Conservation (phyloP, 2,797 vertebrate genomes). For the Phrynocephalus vlangalii region DNA sequence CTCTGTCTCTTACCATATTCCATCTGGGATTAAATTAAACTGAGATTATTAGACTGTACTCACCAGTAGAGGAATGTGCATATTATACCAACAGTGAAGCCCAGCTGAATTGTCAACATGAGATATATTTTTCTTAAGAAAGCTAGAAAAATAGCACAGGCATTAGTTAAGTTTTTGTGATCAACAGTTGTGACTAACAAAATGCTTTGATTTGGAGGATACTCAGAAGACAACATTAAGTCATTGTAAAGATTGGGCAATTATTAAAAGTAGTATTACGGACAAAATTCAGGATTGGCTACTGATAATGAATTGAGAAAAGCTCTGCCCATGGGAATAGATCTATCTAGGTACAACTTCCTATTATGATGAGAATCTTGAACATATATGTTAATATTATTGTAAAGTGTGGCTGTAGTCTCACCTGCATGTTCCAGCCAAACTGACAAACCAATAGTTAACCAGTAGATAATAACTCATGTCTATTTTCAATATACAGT, state of each 20-base stretch:
- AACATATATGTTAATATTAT: background rate
- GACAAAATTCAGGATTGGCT: background rate
- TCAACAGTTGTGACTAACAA: background rate
- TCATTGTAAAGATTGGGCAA: background rate
- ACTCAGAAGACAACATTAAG: background rate
- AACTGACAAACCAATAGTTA: background rate
- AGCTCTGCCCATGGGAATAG: background rate
- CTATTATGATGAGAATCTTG: background rate
- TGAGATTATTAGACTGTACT: slow-evolving; percentile 36
- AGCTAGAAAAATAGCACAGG: slow-evolving; percentile 55
- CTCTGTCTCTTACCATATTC: background rate
- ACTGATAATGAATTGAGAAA: background rate
- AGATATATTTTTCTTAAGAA: slow-evolving; percentile 73
- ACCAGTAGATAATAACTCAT: background rate
- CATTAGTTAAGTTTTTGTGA: background rate
- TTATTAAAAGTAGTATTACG: background rate
- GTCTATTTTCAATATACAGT: background rate
- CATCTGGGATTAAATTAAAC: background rate
- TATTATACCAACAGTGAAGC: slow-evolving; percentile 54
- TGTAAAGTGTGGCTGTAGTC: background rate
- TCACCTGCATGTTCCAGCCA: background rate
- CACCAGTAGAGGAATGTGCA: slow-evolving; percentile 73
- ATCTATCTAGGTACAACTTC: background rate
- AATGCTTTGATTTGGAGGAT: background rate
- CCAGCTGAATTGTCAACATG: slow-evolving; percentile 65